Conservation (phyloP, 2,113 vertebrate species). For the Melierax canorus region DNA sequence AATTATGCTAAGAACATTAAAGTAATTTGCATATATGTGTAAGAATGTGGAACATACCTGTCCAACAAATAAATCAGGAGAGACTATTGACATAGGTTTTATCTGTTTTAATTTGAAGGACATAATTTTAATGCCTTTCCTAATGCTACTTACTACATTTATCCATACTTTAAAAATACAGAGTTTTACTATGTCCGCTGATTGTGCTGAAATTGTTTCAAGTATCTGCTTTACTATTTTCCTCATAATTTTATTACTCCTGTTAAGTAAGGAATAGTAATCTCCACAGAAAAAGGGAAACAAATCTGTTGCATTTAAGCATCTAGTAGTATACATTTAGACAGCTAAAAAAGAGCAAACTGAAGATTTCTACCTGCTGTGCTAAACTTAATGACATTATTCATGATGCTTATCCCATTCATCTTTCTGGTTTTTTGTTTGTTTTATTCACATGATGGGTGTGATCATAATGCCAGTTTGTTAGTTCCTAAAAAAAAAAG, state of each 20-base stretch:
- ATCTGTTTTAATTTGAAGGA: not conserved
- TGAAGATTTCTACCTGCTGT: not conserved
- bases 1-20: not conserved
- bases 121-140: not conserved
- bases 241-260: not conserved
- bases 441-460: not conserved
- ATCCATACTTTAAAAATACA: not conserved
- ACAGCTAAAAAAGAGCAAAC: not conserved
- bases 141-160: not conserved
- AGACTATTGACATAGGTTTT: not conserved
- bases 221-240: not conserved
- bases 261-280: not conserved
- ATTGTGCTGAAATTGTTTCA: not conserved
- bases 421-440: not conserved
- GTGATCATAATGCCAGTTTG: not conserved
- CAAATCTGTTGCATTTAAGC: not conserved
- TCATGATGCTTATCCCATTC: not conserved
- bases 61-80: not conserved
- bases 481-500: not conserved
- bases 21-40: not conserved
- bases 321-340: not conserved
- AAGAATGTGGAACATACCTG: not conserved
- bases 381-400: not conserved
- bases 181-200: not conserved
- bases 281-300: not conserved